These are phyloP conservation scores for Heliconius hewitsoni DNA, from an alignment of 1,140 invertebrate species.

Conservation along the genomic window DNA sequence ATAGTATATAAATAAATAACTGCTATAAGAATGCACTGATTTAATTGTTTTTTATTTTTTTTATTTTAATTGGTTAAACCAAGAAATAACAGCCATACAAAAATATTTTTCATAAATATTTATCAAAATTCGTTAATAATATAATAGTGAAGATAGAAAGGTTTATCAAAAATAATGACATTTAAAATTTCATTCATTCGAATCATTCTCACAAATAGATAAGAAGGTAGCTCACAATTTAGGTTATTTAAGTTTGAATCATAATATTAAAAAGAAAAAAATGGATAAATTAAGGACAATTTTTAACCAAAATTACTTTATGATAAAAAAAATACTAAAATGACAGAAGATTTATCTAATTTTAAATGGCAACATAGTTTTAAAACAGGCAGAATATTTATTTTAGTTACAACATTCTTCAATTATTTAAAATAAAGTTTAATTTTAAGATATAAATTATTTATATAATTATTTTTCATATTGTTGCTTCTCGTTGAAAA, in stretches of 20 bases:
- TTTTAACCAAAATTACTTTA: no score
- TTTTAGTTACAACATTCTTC: no score
- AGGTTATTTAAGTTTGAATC: neutral
- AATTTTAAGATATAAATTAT: no score
- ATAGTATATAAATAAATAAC: neutral
- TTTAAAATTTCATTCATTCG: constrained; percentile 25
- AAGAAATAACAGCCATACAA: neutral
- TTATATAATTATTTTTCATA: no score
- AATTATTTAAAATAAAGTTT: no score
- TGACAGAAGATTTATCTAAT: no score
- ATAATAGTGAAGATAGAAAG: constrained; percentile 11
- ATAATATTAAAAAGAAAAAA: neutral
- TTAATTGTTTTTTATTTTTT: neutral
- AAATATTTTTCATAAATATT: constrained; percentile 14
- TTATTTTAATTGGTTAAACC: neutral
- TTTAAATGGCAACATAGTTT: neutral
- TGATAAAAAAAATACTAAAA: no score
- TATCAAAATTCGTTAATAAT: neutral
- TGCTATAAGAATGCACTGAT: neutral
- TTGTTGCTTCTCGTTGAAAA: neutral
- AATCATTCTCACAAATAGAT: constrained; percentile 10
- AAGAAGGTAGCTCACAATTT: constrained; percentile 26
- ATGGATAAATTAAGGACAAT: no score
- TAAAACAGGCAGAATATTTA: neutral
- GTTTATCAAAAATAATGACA: constrained; percentile 38